Percentiles rank a stretch among this genome's conserved stretches.
These are phyloP conservation scores for Lucilia cuprina DNA, from an alignment of 1,140 invertebrate species.

Conservation along the genomic window DNA sequence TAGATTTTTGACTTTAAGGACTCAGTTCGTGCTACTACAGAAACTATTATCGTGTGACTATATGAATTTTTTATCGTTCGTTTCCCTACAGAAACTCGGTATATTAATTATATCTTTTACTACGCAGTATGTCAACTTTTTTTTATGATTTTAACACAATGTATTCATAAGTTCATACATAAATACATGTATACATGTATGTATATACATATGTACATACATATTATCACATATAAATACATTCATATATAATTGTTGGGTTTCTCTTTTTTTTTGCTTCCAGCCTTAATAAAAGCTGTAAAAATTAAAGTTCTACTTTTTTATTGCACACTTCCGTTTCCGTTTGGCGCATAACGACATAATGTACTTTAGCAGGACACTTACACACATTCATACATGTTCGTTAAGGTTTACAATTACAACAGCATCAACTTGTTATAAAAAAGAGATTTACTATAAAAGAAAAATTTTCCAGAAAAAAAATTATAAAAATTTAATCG, in stretches of 20 bases:
- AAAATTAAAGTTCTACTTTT: neutral
- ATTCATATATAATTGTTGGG: neutral
- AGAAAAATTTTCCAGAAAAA: neutral
- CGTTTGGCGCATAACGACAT: slow-evolving; percentile 9
- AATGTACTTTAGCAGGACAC: neutral
- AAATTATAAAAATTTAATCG: neutral
- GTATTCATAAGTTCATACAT: too few species aligned
- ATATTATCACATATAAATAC: neutral
- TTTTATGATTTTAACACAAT: too few species aligned
- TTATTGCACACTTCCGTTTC: slow-evolving; percentile 14
- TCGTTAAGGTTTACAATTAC: neutral
- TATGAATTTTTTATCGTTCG: too few species aligned
- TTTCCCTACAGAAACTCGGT: too few species aligned
- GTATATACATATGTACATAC: neutral
- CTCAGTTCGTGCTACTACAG: too few species aligned
- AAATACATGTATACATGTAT: too few species aligned
- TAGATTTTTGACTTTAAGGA: too few species aligned
- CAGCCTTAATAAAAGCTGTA: neutral
- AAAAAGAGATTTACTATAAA: neutral
- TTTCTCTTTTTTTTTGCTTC: neutral
- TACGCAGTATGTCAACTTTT: too few species aligned
- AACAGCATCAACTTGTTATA: neutral
- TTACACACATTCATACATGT: neutral
- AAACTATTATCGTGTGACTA: too few species aligned
- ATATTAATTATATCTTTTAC: too few species aligned